These are phyloP conservation scores for Falco concolor DNA, from an alignment of 2,797 vertebrate genomes.

Conservation along the genomic window DNA sequence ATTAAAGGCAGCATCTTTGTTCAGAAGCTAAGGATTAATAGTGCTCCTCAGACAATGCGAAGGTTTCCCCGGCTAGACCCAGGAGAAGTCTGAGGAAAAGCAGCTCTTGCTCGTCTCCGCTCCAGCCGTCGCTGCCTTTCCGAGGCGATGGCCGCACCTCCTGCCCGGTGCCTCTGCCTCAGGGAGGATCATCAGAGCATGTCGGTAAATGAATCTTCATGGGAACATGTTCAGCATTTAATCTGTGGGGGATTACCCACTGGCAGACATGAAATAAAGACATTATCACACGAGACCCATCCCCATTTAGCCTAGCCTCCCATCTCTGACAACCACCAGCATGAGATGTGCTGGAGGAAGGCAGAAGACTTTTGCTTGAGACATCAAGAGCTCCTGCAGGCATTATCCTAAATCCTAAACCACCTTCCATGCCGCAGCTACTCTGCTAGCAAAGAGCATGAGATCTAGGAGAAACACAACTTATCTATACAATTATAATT, in stretches of 20 bases:
- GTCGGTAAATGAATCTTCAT: fast-evolving
- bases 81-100: neutral
- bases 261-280: neutral
- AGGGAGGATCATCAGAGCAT: neutral
- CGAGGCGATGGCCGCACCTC: fast-evolving
- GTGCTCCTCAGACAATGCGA: conserved; percentile 22
- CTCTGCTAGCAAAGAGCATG: neutral
- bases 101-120: neutral
- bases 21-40: conserved; percentile 57
- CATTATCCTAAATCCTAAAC: neutral
- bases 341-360: neutral
- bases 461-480: neutral
- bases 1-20: conserved; percentile 54
- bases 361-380: neutral
- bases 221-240: neutral
- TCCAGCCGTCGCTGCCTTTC: neutral
- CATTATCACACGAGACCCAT: neutral
- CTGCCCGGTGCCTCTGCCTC: neutral
- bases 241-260: neutral
- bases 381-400: neutral
- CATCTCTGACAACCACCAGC: neutral
- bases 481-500: neutral
- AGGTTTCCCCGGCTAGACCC: conserved; percentile 24
- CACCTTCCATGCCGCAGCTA: neutral
- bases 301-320: fast-evolving